Evolutionary conservation across 53 echinoderm and acorn worm species (phyloP), one percentile per base, ranked within the genome.

Genomic region (Glandiceps talaboti): DNA sequence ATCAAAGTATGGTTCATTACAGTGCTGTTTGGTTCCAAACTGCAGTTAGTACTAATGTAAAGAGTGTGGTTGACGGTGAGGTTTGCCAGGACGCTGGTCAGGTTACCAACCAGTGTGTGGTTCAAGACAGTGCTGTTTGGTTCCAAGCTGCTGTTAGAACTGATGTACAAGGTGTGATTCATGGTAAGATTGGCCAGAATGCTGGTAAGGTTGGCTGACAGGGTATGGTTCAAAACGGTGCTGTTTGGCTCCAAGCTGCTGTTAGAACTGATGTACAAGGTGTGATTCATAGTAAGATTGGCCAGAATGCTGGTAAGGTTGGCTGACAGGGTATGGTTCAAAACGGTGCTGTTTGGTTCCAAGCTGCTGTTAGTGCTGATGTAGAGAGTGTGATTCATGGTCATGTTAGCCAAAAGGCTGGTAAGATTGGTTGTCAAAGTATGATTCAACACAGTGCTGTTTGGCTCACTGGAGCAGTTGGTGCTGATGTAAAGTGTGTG

Each of bases 281-380:
- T 85, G 73, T 80, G 82, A 25, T 86, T 82, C 14, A 84, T 30
- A 32, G 86, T 83, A 27, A 88, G 28, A 14, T 86, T 88, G 29
- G 83, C 84, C 30, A 82, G 32, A 27, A 30, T 30, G 79, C 75
- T 88, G n/a, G 77, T 77, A 74, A 88, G 25, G 30, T 78, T 84
- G 32, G 81, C 81, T n/a, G 79, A 82, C 74, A 90, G 33, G 31
- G 87, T 86, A 30, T 87, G 74, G 33, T 89, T 92, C 78, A 92
- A 28, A 1, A 31, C 32, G 31, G 32, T 78, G 14, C 26, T 32
- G 64, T 45, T 45, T 45, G 64, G 64, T 45, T 45, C 64, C 64
- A 45, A 20, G 64, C 64, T 45, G 64, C 64, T 45, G 64, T 45
- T 45, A 45, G 64, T 45, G 64, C 64, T 45, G 64, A 45, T 45